Conservation (phyloP, 2,888 invertebrate species). For the Drosophila nr. perissopoda region DNA sequence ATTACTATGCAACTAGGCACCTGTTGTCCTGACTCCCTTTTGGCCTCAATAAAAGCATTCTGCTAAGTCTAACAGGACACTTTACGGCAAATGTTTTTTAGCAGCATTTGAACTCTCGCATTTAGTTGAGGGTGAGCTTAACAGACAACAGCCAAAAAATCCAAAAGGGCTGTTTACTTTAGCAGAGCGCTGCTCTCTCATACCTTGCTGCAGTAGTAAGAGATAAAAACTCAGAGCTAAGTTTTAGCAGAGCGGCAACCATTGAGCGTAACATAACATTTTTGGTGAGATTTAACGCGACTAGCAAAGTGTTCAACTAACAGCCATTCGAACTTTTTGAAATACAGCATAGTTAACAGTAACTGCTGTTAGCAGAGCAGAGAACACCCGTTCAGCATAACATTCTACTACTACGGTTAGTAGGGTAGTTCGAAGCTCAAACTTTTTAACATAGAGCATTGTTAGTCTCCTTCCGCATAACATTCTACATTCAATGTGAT, state of each 20-base stretch:
- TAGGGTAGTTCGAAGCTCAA: not conserved
- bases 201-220: not conserved
- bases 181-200: conserved; percentile 2
- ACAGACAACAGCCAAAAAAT: not conserved
- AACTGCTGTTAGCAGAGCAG: not conserved
- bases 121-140: not conserved
- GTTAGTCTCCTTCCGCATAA: conserved; percentile 11
- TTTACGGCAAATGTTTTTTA: not conserved
- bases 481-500: not conserved
- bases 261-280: not conserved
- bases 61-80: conserved; percentile 1
- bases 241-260: not conserved
- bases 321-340: conserved; percentile 2
- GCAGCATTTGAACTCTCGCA: not conserved
- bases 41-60: not conserved
- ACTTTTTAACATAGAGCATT: not conserved
- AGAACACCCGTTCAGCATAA: conserved; percentile 1
- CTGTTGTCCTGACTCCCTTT: conserved; percentile 28
- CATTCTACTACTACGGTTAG: not conserved
- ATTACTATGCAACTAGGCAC: conserved; percentile 11
- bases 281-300: too few relatives aligned
- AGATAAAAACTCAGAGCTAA: not conserved
- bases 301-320: not conserved
- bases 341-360: not conserved
- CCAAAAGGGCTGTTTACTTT: not conserved